Evolutionary conservation across 2,888 invertebrate genomes (phyloP).

Genomic region (Oegoconia quadripuncta): DNA sequence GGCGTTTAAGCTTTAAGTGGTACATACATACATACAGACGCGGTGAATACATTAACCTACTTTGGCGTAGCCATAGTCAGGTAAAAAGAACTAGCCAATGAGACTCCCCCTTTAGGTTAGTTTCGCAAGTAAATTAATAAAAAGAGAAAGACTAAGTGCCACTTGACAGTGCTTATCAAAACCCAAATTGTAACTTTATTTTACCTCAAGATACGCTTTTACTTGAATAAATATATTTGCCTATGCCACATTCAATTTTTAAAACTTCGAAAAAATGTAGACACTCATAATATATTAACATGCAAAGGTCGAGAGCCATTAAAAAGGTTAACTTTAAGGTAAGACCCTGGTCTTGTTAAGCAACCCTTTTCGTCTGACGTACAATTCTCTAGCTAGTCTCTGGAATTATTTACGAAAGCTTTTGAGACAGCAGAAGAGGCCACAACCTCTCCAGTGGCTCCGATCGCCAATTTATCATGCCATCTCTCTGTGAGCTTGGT

Average conservation of each 20-base stretch:
- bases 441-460: constrained; percentile 38
- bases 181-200: no score
- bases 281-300: constrained; percentile 10
- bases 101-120: no score
- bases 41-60: no score
- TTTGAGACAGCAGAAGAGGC: constrained; percentile 52
- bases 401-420: constrained; percentile 53
- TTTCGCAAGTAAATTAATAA: no score
- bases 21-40: no score
- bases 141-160: no score
- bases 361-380: constrained; percentile 14
- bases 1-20: no score
- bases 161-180: no score
- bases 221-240: neutral
- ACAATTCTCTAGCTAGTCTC: constrained; percentile 5
- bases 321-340: constrained; percentile 3
- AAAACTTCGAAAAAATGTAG: constrained; percentile 1
- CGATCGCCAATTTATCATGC: constrained; percentile 54
- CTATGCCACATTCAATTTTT: neutral
- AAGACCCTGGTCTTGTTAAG: constrained; percentile 11
- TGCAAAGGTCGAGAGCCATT: constrained; percentile 11
- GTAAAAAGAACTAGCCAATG: no score
- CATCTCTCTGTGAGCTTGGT: constrained; percentile 31
- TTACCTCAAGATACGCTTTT: no score
- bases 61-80: no score